Percentiles rank a stretch among this genome's conserved stretches.
Evolutionary conservation across 2,797 vertebrate genomes (phyloP).

Genomic region (Cuculus canorus): DNA sequence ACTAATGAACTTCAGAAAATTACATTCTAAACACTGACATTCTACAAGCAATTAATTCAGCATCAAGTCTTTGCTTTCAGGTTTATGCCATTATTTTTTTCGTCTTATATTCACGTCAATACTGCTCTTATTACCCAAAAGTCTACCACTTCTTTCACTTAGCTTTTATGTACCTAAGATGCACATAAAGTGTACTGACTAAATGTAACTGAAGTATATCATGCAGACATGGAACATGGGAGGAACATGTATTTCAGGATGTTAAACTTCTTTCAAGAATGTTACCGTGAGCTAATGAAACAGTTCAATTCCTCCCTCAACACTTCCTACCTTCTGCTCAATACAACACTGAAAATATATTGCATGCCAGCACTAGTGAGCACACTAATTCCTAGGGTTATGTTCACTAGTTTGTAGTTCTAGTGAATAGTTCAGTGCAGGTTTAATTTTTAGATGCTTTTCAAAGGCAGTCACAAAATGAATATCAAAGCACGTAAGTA

Average conservation of each 20-base stretch:
- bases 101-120: neutral
- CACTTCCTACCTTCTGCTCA: neutral
- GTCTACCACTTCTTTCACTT: neutral
- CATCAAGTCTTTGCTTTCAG: neutral
- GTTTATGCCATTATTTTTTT: neutral
- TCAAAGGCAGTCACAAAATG: slow-evolving; percentile 81
- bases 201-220: neutral
- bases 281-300: neutral
- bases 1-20: neutral
- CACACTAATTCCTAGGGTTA: neutral
- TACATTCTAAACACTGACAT: neutral
- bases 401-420: slow-evolving; percentile 23
- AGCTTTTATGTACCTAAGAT: neutral
- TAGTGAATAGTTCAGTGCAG: neutral
- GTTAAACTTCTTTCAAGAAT: neutral
- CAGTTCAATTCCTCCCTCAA: neutral
- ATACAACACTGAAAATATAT: neutral
- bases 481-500: slow-evolving; percentile 82
- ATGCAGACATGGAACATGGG: neutral
- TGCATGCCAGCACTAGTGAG: neutral
- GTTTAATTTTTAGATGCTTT: slow-evolving; percentile 70
- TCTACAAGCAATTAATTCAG: neutral
- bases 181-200: neutral
- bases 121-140: neutral
- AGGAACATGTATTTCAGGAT: neutral